These are phyloP conservation scores for Henicopernis longicauda DNA, from an alignment of 2,113 vertebrate genomes.

Conservation along the genomic window DNA sequence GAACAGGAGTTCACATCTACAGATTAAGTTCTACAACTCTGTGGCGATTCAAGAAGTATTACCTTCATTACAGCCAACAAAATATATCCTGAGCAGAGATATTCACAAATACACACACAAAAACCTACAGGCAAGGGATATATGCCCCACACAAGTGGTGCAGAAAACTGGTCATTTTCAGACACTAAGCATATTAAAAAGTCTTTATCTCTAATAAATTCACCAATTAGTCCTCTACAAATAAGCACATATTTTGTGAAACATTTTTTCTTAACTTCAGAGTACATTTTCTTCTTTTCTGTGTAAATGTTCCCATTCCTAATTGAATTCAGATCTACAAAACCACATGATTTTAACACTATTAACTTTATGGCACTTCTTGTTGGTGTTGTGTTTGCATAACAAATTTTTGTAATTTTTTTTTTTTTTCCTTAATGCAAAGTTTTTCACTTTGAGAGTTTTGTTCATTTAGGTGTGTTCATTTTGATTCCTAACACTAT, in stretches of 20 bases:
- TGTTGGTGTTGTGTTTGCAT: background rate
- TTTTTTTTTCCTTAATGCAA: background rate
- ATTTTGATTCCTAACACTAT: background rate
- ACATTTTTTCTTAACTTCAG: background rate
- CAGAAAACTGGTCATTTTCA: background rate
- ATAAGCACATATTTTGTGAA: background rate
- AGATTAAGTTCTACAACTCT: background rate
- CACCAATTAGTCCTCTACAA: background rate
- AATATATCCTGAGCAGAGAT: background rate
- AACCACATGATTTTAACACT: background rate
- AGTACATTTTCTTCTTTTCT: background rate
- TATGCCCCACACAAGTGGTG: accelerated
- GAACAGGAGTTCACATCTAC: background rate
- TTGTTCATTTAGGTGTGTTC: background rate
- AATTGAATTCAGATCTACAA: background rate
- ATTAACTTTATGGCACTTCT: background rate
- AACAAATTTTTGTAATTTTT: background rate
- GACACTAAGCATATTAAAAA: background rate
- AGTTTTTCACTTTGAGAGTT: background rate
- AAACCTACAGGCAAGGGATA: background rate
- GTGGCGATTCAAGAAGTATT: background rate
- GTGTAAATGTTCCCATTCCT: background rate
- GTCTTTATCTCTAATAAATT: background rate
- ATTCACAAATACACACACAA: background rate
- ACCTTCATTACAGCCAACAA: background rate